Evolutionary conservation across 1,140 invertebrate genomes (phyloP), one percentile per base, ranked within the genome.

Genomic region (Sesamia nonagrioides): DNA sequence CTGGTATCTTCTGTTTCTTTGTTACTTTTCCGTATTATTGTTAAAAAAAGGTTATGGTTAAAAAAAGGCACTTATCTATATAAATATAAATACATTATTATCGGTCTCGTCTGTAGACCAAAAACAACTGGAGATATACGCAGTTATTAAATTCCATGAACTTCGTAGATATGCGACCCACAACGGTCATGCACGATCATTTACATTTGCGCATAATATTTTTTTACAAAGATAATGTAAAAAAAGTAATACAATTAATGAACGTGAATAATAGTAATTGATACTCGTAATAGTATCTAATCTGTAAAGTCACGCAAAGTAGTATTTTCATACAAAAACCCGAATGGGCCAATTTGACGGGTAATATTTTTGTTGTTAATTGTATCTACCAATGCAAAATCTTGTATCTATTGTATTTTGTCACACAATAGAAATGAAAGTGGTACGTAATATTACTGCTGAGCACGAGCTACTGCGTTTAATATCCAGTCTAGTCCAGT

Each of bases 41-140:
- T 37, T 50, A 71, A 52, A 27, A n/a, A n/a, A n/a, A n/a, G n/a
- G n/a, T n/a, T n/a, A n/a, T n/a, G n/a, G n/a, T n/a, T n/a, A n/a
- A n/a, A n/a, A n/a, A n/a, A n/a, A 18, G 50, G n/a, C 7, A 8
- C 7, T 17, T n/a, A 9, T 9, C 2, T 8, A 5, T 17, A 60
- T n/a, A 42, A 45, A 40, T 11, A 21, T 9, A 11, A 21, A 48
- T 17, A 11, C 18, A 45, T n/a, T 48, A 35, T 54, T 42, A 73
- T 58, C 50, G 8, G 33, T 71, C 6, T 71, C 9, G 48, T 33
- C 6, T 13, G 56, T 27, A 71, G 54, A 60, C 37, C 37, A 18
- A 74, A 61, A 50, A 75, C 71, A 73, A 58, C 0, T 35, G 35
- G 15, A 15, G 35, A 58, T 58, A 73, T 69, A 69, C 66, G 66